These are phyloP conservation scores for Sciurus carolinensis DNA, from an alignment of 2,797 vertebrate genomes.

Conservation along the genomic window DNA sequence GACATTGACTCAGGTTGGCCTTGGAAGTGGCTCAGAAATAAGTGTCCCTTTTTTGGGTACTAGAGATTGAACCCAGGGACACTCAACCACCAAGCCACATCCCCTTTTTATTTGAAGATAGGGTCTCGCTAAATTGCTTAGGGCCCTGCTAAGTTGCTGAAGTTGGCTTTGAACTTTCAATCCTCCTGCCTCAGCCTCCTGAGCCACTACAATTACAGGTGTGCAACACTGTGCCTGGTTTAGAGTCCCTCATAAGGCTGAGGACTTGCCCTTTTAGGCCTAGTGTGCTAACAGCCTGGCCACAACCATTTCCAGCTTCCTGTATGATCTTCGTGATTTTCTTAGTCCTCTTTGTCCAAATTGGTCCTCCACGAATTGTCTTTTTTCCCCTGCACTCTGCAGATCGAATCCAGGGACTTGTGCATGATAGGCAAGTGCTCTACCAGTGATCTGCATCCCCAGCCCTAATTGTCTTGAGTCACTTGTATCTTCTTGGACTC, in stretches of 20 bases:
- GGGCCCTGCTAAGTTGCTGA: too few relatives aligned
- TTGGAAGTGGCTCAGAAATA: neutral
- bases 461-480: neutral
- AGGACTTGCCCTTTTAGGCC: neutral
- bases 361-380: neutral
- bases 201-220: too few relatives aligned
- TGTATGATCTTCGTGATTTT: neutral
- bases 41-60: neutral
- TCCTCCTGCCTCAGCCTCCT: too few relatives aligned
- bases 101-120: too few relatives aligned
- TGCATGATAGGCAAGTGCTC: too few relatives aligned
- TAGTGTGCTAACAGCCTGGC: neutral
- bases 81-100: too few relatives aligned
- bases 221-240: too few relatives aligned
- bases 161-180: too few relatives aligned
- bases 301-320: neutral
- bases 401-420: too few relatives aligned
- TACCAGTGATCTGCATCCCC: too few relatives aligned
- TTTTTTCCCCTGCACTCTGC: neutral
- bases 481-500: constrained; percentile 18
- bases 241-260: neutral
- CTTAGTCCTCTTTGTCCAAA: neutral
- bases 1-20: neutral
- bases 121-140: too few relatives aligned
- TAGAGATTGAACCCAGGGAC: too few relatives aligned